Conservation (phyloP, 1,140 invertebrate species). For the Zaprionus davidi region DNA sequence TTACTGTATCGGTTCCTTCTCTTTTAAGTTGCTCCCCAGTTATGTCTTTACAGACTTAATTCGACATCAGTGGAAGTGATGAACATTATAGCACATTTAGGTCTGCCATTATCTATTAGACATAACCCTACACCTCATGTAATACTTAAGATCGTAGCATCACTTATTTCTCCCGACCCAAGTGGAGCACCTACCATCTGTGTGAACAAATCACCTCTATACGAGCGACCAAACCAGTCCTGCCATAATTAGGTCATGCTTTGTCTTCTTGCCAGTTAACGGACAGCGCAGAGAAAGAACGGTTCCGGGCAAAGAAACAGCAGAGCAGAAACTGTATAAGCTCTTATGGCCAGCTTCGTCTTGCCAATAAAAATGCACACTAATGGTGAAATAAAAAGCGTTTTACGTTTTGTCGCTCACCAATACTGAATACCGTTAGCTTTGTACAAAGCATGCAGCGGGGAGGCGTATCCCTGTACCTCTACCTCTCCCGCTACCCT, state of each 20-base stretch:
- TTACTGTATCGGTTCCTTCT: background rate
- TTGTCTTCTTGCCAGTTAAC: conserved; percentile 48
- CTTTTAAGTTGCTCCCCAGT: background rate
- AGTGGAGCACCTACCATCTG: background rate
- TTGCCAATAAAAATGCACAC: conserved; percentile 74
- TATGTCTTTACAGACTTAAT: background rate
- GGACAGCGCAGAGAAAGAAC: conserved; percentile 39
- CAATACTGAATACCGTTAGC: conserved; percentile 76
- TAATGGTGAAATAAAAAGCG: conserved; percentile 58
- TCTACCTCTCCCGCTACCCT: background rate
- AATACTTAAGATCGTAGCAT: background rate
- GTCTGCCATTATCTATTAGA: background rate
- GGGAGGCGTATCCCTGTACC: conserved; percentile 12
- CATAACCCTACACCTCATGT: background rate
- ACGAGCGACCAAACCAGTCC: conserved; percentile 55
- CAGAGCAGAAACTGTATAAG: background rate
- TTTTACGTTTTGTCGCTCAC: conserved; percentile 58
- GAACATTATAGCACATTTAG: background rate
- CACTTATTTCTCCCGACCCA: background rate
- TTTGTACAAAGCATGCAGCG: conserved; percentile 26
- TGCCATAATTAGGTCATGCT: conserved; percentile 77
- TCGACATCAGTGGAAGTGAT: background rate
- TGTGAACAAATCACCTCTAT: background rate
- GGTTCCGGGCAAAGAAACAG: conserved; percentile 33
- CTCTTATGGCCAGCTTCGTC: conserved; percentile 8